Conservation (phyloP, 2,888 invertebrate genomes). For the Protophormia terraenovae region DNA sequence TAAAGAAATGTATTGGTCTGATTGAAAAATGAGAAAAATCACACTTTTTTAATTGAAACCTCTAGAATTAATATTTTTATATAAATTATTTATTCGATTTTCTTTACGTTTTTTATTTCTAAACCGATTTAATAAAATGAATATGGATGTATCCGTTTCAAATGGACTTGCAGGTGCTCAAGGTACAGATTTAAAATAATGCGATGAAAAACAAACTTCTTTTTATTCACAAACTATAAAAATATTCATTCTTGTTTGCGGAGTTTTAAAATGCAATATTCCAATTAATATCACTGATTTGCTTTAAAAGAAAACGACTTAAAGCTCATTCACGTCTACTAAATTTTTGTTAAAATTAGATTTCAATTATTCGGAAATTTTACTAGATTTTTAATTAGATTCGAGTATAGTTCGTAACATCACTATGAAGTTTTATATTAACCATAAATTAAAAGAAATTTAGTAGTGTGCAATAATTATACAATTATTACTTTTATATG, state of each 20-base stretch:
- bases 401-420: no score
- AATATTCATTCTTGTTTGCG: slow-evolving; percentile 44
- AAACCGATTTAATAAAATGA: slow-evolving; percentile 61
- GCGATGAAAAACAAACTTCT: slow-evolving; percentile 27
- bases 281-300: slow-evolving; percentile 24
- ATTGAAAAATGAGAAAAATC: background rate
- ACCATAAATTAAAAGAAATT: no score
- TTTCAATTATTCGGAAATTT: no score
- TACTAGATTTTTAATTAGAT: no score
- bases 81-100: slow-evolving; percentile 54
- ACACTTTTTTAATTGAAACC: background rate
- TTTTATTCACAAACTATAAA: slow-evolving; percentile 36
- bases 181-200: slow-evolving; percentile 75
- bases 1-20: background rate
- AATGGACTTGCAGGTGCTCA: slow-evolving; percentile 80
- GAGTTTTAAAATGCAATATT: slow-evolving; percentile 7
- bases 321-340: no score
- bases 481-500: no score
- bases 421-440: no score
- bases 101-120: slow-evolving; percentile 61
- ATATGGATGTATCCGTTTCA: slow-evolving; percentile 47
- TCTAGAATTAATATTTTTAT: background rate
- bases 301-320: background rate
- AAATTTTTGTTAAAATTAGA: no score
- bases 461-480: no score